phyloP scores from a whole-genome alignment of 2,888 invertebrate genomes.

The Rhagium mordax region DNA sequence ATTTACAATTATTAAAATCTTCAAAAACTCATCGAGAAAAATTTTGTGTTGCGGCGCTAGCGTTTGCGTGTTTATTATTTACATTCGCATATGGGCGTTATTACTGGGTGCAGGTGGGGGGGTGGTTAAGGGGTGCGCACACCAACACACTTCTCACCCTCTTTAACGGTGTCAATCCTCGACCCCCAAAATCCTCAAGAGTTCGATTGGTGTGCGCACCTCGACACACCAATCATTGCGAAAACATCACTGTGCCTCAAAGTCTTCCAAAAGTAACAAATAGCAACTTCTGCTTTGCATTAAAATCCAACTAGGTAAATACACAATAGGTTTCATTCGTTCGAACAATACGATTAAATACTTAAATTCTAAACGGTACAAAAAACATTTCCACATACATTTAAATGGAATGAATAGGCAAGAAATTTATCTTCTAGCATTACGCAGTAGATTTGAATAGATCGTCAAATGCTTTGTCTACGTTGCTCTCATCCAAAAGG shows the following conservation, averaged over 20 bases:
- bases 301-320: slow-evolving; percentile 20
- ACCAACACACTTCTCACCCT: slow-evolving; percentile 64
- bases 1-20: too few relatives aligned
- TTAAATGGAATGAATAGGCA: slow-evolving; percentile 51
- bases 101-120: slow-evolving; percentile 41
- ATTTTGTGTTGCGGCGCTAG: slow-evolving; percentile 19
- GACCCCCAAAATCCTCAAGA: slow-evolving; percentile 35
- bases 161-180: slow-evolving; percentile 46
- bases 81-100: slow-evolving; percentile 40
- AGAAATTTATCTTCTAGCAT: slow-evolving; percentile 45
- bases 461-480: slow-evolving; percentile 91
- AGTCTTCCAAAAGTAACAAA: slow-evolving; percentile 30
- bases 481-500: slow-evolving; percentile 83
- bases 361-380: slow-evolving; percentile 42
- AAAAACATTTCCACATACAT: slow-evolving; percentile 48
- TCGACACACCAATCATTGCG: slow-evolving; percentile 62
- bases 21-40: slow-evolving; percentile 11
- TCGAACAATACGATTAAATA: slow-evolving; percentile 32
- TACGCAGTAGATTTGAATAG: slow-evolving; percentile 74
- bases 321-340: slow-evolving; percentile 20
- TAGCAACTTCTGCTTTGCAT: slow-evolving; percentile 40
- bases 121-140: slow-evolving; percentile 67
- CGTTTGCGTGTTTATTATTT: slow-evolving; percentile 39
- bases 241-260: slow-evolving; percentile 38
- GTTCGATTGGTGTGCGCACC: slow-evolving; percentile 62